Evolutionary conservation across 2,888 invertebrate species (phyloP).

Genomic region (Hirtodrosophila duncani): DNA sequence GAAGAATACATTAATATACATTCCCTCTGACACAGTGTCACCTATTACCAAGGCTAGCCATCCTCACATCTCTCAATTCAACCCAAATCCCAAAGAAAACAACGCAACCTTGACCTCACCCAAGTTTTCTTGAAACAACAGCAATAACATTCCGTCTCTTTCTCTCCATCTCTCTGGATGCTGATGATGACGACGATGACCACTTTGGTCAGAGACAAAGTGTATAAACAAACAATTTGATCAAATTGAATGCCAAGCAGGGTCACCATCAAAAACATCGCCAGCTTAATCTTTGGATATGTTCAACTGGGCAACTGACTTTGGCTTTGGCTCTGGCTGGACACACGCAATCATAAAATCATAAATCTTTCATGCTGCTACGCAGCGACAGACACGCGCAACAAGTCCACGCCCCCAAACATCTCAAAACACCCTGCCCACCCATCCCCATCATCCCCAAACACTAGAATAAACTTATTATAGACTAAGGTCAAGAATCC

Average conservation of each 20-base stretch:
- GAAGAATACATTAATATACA: too few species aligned
- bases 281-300: constrained; percentile 40
- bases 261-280: constrained; percentile 37
- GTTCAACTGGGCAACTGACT: constrained; percentile 22
- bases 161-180: constrained; percentile 20
- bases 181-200: neutral
- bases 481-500: constrained; percentile 75
- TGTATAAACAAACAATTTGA: constrained; percentile 50
- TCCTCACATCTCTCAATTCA: too few species aligned
- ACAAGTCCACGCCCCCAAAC: constrained; percentile 31
- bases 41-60: too few species aligned
- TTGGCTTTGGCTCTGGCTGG: too few species aligned
- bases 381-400: constrained; percentile 44
- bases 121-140: constrained; percentile 30
- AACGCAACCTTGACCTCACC: constrained; percentile 35
- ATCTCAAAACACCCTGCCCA: neutral
- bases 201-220: too few species aligned
- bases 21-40: too few species aligned
- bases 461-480: constrained; percentile 47
- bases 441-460: neutral
- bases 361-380: constrained; percentile 53
- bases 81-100: constrained; percentile 9
- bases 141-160: constrained; percentile 17
- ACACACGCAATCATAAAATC: constrained; percentile 61
- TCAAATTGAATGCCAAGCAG: constrained; percentile 48